These are phyloP conservation scores for Helicoverpa assulta DNA, from an alignment of 2,888 invertebrate genomes.

Conservation along the genomic window DNA sequence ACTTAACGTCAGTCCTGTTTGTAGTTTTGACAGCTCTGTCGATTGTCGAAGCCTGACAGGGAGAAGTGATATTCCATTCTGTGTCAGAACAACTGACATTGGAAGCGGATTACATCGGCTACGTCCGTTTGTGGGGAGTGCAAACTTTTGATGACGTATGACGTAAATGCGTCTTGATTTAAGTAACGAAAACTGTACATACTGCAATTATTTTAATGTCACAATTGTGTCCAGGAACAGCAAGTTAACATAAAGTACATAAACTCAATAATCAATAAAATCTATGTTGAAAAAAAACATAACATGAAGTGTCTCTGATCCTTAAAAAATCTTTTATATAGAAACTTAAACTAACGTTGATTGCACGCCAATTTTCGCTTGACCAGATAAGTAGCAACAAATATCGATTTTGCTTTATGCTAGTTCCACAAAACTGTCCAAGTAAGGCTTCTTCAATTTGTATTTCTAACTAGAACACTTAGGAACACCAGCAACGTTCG, in stretches of 20 bases:
- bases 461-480: constrained; percentile 29
- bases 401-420: neutral
- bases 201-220: neutral
- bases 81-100: constrained; percentile 23
- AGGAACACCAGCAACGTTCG: constrained; percentile 6
- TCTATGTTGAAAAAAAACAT: too few species aligned
- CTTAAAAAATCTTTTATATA: too few species aligned
- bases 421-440: constrained; percentile 15
- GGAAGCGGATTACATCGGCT: constrained; percentile 39
- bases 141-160: constrained; percentile 17
- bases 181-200: neutral
- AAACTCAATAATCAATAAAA: too few species aligned
- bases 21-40: constrained; percentile 39
- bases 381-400: neutral
- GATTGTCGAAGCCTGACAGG: constrained; percentile 30
- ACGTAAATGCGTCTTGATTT: neutral
- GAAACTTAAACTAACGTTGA: too few species aligned
- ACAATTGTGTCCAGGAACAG: too few species aligned
- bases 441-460: constrained; percentile 32
- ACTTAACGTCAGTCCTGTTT: constrained; percentile 18
- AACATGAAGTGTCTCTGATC: too few species aligned
- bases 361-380: too few species aligned
- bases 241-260: too few species aligned
- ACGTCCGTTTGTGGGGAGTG: constrained; percentile 24
- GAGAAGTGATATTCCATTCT: constrained; percentile 30